Conservation (phyloP, 2,888 invertebrate species). For the Folsomia manolachei region DNA sequence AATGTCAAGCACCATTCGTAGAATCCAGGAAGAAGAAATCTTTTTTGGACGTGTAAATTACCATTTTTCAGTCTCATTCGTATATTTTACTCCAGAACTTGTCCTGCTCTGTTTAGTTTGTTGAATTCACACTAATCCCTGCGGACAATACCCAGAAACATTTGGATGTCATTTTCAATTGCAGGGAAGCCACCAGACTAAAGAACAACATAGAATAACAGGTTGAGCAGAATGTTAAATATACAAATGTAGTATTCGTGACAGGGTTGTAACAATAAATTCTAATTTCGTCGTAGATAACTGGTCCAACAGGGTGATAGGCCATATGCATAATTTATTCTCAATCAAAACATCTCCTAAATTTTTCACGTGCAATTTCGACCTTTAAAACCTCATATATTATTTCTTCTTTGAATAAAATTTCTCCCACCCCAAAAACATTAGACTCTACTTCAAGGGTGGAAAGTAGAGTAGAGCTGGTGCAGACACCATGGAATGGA, state of each 20-base stretch:
- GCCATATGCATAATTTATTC: slow-evolving; percentile 6
- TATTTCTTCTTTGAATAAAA: slow-evolving; percentile 1
- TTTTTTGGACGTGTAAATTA: background rate
- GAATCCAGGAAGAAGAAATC: background rate
- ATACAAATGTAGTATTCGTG: background rate
- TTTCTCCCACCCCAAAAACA: too few species aligned
- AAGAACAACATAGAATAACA: background rate
- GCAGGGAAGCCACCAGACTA: too few species aligned
- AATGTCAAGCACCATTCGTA: background rate
- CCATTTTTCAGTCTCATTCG: background rate
- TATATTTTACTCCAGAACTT: too few species aligned
- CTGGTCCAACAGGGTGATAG: slow-evolving; percentile 5
- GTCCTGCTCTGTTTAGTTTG: too few species aligned
- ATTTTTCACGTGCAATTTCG: slow-evolving; percentile 8
- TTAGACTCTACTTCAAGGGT: too few species aligned
- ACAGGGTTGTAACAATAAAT: background rate
- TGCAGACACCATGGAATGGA: background rate
- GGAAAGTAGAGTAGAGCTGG: too few species aligned
- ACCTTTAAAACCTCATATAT: slow-evolving; percentile 7
- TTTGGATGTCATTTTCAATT: too few species aligned
- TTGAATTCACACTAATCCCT: too few species aligned
- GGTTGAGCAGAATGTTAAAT: background rate
- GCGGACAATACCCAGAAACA: too few species aligned
- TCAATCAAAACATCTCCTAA: slow-evolving; percentile 10
- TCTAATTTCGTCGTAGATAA: slow-evolving; percentile 6